phyloP scores from a whole-genome alignment of 2,113 vertebrate genomes.

The Zosterops lateralis region DNA sequence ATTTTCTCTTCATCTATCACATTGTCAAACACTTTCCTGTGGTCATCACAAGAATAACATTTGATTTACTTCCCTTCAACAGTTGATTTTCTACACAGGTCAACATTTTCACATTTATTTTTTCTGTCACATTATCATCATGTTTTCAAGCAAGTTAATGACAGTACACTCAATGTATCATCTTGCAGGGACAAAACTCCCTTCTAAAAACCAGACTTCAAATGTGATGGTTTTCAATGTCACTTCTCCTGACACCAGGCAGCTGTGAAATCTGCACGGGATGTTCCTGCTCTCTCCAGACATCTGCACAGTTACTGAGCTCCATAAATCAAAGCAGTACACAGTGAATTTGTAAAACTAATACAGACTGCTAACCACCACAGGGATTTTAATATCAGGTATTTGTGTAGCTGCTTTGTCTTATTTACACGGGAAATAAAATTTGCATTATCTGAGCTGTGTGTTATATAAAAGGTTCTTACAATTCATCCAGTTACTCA shows the following conservation, averaged over 20 bases:
- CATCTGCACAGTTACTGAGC: background rate
- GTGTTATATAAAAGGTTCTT: background rate
- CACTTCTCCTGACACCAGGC: background rate
- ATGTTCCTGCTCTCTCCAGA: background rate
- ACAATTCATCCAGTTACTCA: background rate
- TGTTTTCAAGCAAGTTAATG: constrained; percentile 27
- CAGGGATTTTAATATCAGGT: background rate
- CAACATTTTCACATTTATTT: background rate
- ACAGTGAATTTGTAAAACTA: background rate
- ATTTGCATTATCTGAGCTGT: background rate
- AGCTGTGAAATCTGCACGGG: background rate
- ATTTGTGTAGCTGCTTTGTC: background rate
- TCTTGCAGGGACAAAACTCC: background rate
- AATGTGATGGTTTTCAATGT: background rate
- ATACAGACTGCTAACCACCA: background rate
- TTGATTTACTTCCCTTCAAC: background rate
- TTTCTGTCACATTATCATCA: constrained; percentile 14
- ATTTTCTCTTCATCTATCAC: background rate
- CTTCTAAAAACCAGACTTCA: constrained; percentile 5
- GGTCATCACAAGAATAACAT: background rate
- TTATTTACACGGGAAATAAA: background rate
- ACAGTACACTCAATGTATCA: background rate
- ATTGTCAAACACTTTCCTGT: background rate
- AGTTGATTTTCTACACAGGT: background rate
- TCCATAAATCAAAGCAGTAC: background rate